Evolutionary conservation across 2,113 vertebrate genomes (phyloP).

Genomic region (Grantiella picta): DNA sequence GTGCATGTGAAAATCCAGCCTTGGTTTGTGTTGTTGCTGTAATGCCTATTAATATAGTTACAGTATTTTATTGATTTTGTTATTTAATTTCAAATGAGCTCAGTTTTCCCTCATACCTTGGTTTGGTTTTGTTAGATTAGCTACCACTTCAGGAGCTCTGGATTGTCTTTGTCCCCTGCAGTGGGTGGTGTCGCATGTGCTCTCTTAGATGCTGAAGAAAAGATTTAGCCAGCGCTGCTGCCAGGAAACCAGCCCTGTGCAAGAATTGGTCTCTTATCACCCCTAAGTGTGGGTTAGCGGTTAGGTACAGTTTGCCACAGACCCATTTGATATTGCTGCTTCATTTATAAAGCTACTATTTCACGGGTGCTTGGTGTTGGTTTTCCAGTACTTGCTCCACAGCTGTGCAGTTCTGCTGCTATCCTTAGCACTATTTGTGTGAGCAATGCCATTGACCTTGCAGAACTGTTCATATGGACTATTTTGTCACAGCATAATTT

Average conservation of each 20-base stretch:
- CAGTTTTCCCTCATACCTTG: slow-evolving; percentile 20
- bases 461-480: not conserved
- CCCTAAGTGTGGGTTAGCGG: not conserved
- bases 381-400: not conserved
- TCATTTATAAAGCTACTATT: slow-evolving; percentile 8
- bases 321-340: not conserved
- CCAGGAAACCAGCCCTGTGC: not conserved
- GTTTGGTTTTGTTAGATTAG: slow-evolving; percentile 20
- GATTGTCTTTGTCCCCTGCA: not conserved
- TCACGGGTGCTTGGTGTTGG: not conserved
- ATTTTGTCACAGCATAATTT: not conserved
- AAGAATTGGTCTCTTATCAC: not conserved
- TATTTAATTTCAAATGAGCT: slow-evolving; percentile 29
- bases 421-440: not conserved
- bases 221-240: not conserved
- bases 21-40: slow-evolving; percentile 27
- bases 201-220: not conserved
- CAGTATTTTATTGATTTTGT: slow-evolving; percentile 43
- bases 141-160: not conserved
- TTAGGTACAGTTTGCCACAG: slow-evolving; percentile 5
- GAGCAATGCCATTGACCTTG: not conserved
- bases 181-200: not conserved
- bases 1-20: not conserved
- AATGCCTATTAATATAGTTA: slow-evolving; percentile 62
- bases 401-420: not conserved